Conservation (phyloP, 2,888 invertebrate genomes). For the Eustalomyia histrio region DNA sequence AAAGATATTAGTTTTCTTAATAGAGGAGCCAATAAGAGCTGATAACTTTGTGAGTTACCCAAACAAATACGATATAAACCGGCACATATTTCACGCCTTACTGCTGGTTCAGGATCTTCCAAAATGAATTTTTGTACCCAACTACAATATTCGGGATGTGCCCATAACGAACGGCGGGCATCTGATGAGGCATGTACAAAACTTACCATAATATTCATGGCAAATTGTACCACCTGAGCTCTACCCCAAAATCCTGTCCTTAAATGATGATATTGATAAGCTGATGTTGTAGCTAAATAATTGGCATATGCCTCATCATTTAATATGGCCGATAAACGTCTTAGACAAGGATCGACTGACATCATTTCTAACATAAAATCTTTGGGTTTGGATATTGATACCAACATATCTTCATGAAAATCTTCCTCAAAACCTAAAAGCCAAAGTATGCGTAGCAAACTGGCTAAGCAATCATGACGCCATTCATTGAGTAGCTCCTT, state of each 20-base stretch:
- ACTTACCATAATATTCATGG: constrained; percentile 94
- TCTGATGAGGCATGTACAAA: constrained; percentile 94
- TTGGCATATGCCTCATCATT: constrained; percentile 87
- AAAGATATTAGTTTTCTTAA: constrained; percentile 89
- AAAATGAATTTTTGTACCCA: constrained; percentile 92
- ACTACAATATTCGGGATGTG: constrained; percentile 86
- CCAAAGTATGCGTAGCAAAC: constrained; percentile 90
- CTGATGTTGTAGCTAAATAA: constrained; percentile 74
- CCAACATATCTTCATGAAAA: constrained; percentile 80
- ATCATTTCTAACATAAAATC: constrained; percentile 87
- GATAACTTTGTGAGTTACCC: constrained; percentile 82
- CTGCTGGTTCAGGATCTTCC: constrained; percentile 95
- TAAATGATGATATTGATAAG: constrained; percentile 86
- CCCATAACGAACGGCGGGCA: constrained; percentile 88
- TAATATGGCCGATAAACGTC: constrained; percentile 91
- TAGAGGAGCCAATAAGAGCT: constrained; percentile 87
- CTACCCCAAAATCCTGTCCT: constrained; percentile 96
- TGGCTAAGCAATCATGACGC: constrained; percentile 96
- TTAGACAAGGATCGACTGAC: constrained; percentile 90
- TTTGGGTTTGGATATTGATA: constrained; percentile 84
- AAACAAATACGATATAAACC: constrained; percentile 93
- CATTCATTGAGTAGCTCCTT: constrained; percentile 84
- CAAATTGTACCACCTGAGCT: constrained; percentile 94
- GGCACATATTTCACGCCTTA: constrained; percentile 94
- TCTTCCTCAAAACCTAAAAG: constrained; percentile 87